phyloP scores from a whole-genome alignment of 2,888 invertebrate genomes.

The Andrena marginata region DNA sequence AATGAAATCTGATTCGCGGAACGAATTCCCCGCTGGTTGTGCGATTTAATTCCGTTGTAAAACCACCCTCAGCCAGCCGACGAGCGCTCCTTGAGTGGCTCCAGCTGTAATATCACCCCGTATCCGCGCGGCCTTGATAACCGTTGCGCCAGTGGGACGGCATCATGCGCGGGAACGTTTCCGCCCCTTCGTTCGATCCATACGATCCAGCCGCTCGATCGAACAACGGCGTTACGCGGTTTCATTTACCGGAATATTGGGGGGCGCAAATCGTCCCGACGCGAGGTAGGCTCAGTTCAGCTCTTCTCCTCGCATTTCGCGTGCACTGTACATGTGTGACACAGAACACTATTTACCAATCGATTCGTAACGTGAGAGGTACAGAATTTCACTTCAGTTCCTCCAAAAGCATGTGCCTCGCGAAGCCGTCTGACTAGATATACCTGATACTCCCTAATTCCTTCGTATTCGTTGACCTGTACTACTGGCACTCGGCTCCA shows the following conservation, averaged over 20 bases:
- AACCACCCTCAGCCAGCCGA: conserved; percentile 18
- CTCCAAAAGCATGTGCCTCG: too few relatives aligned
- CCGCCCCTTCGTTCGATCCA: neutral
- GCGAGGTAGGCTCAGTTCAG: neutral
- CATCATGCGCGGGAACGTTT: neutral
- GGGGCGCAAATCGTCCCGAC: neutral
- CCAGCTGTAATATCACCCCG: conserved; percentile 3
- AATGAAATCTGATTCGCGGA: conserved; percentile 66
- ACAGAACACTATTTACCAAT: too few relatives aligned
- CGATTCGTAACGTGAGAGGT: too few relatives aligned
- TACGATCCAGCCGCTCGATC: neutral
- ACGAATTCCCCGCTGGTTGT: conserved; percentile 42
- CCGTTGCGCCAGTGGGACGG: neutral
- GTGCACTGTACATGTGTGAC: too few relatives aligned
- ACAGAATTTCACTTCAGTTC: too few relatives aligned
- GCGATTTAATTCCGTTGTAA: conserved; percentile 42
- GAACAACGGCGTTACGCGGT: neutral
- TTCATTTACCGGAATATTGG: neutral
- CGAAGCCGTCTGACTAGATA: too few relatives aligned
- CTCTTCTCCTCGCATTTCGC: neutral
- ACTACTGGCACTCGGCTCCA: neutral
- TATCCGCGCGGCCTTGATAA: conserved; percentile 1
- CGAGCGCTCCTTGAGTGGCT: conserved; percentile 11
- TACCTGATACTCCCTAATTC: too few relatives aligned
- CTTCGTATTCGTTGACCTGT: neutral